Percentiles rank a stretch among this genome's conserved stretches.
Conservation (phyloP, 2,113 vertebrate species). For the Bujurquina vittata region DNA sequence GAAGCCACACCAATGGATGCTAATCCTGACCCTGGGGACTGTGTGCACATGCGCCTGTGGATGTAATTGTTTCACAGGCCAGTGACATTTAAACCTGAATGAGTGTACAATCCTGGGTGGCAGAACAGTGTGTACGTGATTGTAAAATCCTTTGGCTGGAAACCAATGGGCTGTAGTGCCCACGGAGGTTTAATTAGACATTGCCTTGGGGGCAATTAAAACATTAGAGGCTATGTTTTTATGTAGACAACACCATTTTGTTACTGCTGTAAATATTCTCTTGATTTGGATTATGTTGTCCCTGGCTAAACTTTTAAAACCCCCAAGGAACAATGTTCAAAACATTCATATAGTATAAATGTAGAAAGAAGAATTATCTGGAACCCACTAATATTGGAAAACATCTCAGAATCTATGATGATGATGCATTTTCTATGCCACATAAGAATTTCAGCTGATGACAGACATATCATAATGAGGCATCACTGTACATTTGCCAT, state of each 20-base stretch:
- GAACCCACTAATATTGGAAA: background rate
- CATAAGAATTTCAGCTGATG: slow-evolving; percentile 6
- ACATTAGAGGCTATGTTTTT: slow-evolving; percentile 46
- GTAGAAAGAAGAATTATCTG: background rate
- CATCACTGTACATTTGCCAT: slow-evolving; percentile 4
- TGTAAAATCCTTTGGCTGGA: slow-evolving; percentile 27
- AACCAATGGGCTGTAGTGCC: slow-evolving; percentile 22
- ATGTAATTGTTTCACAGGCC: slow-evolving; percentile 70
- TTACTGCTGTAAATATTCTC: slow-evolving; percentile 13
- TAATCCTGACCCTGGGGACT: slow-evolving; percentile 74
- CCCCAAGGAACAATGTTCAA: background rate
- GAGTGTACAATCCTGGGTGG: slow-evolving; percentile 48
- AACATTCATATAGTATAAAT: background rate
- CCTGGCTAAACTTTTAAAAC: slow-evolving; percentile 15
- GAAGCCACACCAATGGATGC: slow-evolving; percentile 67
- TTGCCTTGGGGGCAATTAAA: slow-evolving; percentile 56
- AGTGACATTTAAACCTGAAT: slow-evolving; percentile 76
- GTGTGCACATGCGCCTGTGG: slow-evolving; percentile 58
- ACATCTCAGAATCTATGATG: background rate
- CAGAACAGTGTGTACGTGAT: slow-evolving; percentile 34
- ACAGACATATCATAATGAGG: slow-evolving; percentile 20
- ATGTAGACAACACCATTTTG: background rate
- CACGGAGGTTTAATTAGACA: slow-evolving; percentile 68
- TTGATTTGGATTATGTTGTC: slow-evolving; percentile 19
- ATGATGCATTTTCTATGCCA: background rate